These are phyloP conservation scores for Pseudocheirus occidentalis DNA, from an alignment of 2,797 vertebrate species.

Conservation along the genomic window DNA sequence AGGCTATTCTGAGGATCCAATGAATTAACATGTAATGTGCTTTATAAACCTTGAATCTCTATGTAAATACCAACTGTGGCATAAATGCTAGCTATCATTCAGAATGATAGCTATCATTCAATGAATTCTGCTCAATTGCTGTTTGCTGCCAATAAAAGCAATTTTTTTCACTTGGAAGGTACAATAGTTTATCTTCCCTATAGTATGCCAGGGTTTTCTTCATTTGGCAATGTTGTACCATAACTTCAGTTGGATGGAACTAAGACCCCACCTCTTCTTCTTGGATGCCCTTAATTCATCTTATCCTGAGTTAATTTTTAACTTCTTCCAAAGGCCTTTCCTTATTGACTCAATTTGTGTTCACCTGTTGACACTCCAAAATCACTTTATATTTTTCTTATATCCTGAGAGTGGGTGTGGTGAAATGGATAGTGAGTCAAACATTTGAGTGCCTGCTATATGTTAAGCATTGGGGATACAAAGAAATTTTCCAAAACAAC, in stretches of 20 bases:
- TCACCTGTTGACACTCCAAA: too few relatives aligned
- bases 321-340: not conserved
- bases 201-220: not conserved
- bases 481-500: too few relatives aligned
- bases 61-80: not conserved
- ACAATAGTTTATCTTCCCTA: not conserved
- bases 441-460: not conserved
- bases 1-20: not conserved
- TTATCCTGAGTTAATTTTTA: not conserved
- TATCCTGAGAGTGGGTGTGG: not conserved
- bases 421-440: not conserved
- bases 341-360: not conserved
- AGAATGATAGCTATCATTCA: not conserved
- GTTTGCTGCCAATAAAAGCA: not conserved
- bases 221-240: not conserved
- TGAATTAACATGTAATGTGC: not conserved
- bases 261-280: not conserved
- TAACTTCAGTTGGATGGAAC: not conserved
- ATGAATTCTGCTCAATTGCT: not conserved
- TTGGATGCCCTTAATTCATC: not conserved
- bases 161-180: not conserved
- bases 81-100: not conserved
- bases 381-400: not conserved
- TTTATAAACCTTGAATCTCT: not conserved
- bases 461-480: not conserved